Conservation (phyloP, 53 echinoderm and acorn worm genomes). For the Paracentrotus lividus region DNA sequence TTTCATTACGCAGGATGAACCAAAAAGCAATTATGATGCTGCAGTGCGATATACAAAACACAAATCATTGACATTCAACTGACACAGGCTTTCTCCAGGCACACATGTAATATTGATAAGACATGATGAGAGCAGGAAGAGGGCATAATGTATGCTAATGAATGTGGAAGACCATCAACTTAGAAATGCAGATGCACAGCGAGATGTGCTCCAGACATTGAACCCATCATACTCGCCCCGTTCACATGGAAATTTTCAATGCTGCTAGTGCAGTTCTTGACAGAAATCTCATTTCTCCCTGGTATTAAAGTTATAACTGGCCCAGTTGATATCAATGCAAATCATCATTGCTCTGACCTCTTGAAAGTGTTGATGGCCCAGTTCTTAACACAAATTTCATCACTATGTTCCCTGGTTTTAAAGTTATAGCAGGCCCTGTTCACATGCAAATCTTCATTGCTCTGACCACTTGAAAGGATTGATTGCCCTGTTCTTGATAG, state of each 20-base stretch:
- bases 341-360: background rate
- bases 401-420: no score
- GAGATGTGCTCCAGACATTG: conserved; percentile 22
- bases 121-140: background rate
- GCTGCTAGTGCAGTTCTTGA: no score
- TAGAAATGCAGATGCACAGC: conserved; percentile 17
- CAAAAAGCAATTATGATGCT: background rate
- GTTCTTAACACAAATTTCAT: no score
- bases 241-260: no score
- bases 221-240: conserved; percentile 19
- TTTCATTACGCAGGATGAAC: background rate
- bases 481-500: no score
- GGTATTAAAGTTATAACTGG: no score
- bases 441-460: no score
- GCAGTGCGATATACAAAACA: conserved; percentile 18
- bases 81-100: background rate
- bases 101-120: conserved; percentile 41
- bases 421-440: no score
- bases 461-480: no score
- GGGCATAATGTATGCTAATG: conserved; percentile 8
- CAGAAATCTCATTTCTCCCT: no score
- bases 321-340: no score
- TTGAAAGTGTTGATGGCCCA: no score
- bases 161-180: conserved; percentile 10
- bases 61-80: conserved; percentile 10